Conservation (phyloP, 2,113 vertebrate species). For the Hypanus sabinus region DNA sequence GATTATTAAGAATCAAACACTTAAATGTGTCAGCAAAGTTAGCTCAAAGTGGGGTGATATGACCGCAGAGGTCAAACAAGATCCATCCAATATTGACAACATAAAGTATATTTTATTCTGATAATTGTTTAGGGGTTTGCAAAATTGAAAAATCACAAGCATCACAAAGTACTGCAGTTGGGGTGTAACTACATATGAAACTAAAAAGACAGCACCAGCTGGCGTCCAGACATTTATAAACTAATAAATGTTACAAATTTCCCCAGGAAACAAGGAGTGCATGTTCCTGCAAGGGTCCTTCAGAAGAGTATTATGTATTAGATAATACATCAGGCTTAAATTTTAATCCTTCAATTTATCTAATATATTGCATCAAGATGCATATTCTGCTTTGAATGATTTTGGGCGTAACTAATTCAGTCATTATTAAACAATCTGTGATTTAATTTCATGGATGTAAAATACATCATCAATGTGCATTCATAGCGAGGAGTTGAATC, state of each 20-base stretch:
- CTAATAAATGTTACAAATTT: neutral
- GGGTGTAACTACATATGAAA: neutral
- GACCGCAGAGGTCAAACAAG: no score
- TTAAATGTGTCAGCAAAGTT: no score
- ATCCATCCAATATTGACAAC: neutral
- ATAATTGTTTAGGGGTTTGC: neutral
- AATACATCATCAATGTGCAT: neutral
- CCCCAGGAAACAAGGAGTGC: no score
- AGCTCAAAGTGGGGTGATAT: no score
- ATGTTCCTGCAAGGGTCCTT: neutral
- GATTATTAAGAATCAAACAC: no score
- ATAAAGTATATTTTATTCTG: neutral
- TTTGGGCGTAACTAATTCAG: neutral
- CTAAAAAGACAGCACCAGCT: neutral
- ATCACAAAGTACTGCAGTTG: neutral
- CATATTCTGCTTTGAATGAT: neutral
- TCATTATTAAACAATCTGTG: neutral
- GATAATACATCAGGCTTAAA: slow-evolving; percentile 18
- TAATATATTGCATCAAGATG: neutral
- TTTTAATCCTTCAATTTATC: neutral
- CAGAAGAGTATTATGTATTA: neutral
- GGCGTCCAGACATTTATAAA: neutral
- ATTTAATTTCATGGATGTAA: slow-evolving; percentile 5
- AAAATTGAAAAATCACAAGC: neutral
- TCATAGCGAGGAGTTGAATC: neutral